Evolutionary conservation across 2,797 vertebrate species (phyloP), one percentile per base, ranked within the genome.

Genomic region (Periparus ater): DNA sequence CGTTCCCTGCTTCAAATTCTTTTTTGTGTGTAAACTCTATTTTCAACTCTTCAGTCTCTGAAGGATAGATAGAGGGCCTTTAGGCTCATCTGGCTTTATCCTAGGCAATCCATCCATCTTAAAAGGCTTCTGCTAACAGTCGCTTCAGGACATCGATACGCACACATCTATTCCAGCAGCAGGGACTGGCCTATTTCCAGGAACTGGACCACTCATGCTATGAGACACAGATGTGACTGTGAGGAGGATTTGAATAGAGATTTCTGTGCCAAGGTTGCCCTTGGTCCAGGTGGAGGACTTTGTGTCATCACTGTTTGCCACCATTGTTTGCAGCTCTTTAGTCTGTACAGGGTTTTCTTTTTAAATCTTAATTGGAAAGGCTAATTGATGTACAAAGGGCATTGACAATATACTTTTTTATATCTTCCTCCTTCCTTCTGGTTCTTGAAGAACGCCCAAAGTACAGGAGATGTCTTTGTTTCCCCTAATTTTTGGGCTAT

Each of bases 121-220:
- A 74, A 58, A 71, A 85, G 53, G 44, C 50, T 82, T 87, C 58
- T 95, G 61, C 63, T 95, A 58, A 63, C 42, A 84, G 40, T 67
- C 0, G 0, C 63, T 67, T 85, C 63, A 61, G 70, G 73, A 73
- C 54, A 75, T 30, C 0, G 0, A 22, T 65, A 25, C 0, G 0
- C 10, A 18, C 67, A 30, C 17, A 18, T 11, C 21, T 80, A 6
- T 86, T 94, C 42, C 55, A 60, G 63, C 82, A 87, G 70, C 60
- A 76, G 44, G 67, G 55, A 22, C 57, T 73, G 62, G 51, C 73
- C 55, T 78, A 0, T 70, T 92, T 92, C 70, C 76, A 70, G 61
- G 50, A 82, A 63, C 48, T 65, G 60, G 63, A 51, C 68, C 81
- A 3, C 26, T 73, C 9, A 0, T 55, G n/a, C 67, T 93, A 1